phyloP scores from a whole-genome alignment of 2,113 vertebrate genomes.

The Azemiops feae region DNA sequence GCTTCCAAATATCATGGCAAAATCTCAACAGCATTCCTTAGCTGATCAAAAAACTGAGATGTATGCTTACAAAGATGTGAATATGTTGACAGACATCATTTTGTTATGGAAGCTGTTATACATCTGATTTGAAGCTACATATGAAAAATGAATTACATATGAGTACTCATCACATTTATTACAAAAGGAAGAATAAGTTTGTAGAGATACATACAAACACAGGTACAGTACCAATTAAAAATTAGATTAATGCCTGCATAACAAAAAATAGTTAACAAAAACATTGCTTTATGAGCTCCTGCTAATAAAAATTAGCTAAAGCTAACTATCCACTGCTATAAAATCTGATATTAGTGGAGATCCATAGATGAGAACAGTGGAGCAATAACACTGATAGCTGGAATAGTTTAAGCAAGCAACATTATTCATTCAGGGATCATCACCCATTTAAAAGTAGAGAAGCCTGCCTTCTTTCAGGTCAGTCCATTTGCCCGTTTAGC shows the following conservation, averaged over 20 bases:
- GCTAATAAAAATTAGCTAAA: not conserved
- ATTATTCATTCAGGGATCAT: not conserved
- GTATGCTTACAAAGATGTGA: not conserved
- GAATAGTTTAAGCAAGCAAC: not conserved
- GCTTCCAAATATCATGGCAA: not conserved
- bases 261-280: not conserved
- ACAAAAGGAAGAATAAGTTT: not conserved
- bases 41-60: not conserved
- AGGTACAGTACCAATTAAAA: not conserved
- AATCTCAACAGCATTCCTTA: not conserved
- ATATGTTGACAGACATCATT: not conserved
- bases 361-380: not conserved
- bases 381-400: not conserved
- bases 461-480: not conserved
- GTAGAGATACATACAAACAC: not conserved
- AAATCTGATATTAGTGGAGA: not conserved
- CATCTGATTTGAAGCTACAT: not conserved
- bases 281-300: not conserved
- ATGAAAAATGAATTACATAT: not conserved
- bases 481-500: not conserved
- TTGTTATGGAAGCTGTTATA: not conserved
- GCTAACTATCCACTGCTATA: not conserved
- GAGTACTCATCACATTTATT: not conserved
- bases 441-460: not conserved
- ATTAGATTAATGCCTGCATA: not conserved